A percentile compares a stretch with the other conserved stretches of the same genome.
Evolutionary conservation across 1,140 invertebrate species (phyloP).

Genomic region (Pararge aegeria): DNA sequence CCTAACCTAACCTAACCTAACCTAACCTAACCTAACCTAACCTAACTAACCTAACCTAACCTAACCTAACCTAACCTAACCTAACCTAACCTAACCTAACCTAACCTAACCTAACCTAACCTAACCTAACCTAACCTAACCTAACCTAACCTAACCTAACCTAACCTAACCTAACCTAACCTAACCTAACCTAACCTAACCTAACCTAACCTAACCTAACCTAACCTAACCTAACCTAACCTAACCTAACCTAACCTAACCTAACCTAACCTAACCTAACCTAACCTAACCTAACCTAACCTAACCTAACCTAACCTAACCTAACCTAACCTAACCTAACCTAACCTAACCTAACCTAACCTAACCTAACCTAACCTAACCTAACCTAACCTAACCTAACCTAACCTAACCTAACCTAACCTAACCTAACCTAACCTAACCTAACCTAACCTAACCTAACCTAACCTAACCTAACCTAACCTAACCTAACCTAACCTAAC

Average conservation of each 20-base stretch:
- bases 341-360: conserved; percentile 10
- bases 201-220: conserved; percentile 22
- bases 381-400: conserved; percentile 10
- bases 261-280: conserved; percentile 10
- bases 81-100: conserved; percentile 25
- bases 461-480: conserved; percentile 10
- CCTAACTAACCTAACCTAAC: conserved; percentile 18
- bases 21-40: conserved; percentile 17
- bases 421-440: conserved; percentile 10
- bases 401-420: conserved; percentile 10
- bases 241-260: conserved; percentile 14
- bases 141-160: conserved; percentile 28
- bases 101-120: conserved; percentile 24
- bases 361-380: conserved; percentile 10
- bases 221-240: conserved; percentile 16
- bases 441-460: conserved; percentile 10
- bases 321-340: conserved; percentile 10
- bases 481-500: conserved; percentile 10
- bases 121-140: conserved; percentile 25
- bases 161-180: conserved; percentile 29
- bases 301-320: conserved; percentile 9
- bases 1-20: conserved; percentile 20
- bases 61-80: conserved; percentile 17
- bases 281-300: conserved; percentile 10
- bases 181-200: conserved; percentile 30